Conservation (phyloP, 2,888 invertebrate species). For the Julus scandinavius region DNA sequence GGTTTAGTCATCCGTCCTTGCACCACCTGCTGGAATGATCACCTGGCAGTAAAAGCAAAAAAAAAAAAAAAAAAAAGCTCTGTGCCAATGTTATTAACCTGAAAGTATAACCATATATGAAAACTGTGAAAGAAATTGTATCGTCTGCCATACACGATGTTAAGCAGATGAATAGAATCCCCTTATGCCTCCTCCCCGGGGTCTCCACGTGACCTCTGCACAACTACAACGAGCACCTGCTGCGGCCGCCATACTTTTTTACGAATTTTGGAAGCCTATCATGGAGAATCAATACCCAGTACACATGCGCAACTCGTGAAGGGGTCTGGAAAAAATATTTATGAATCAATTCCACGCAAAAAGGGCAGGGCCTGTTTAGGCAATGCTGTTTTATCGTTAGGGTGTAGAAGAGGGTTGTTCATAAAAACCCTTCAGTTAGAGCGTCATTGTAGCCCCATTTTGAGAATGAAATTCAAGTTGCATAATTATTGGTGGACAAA, state of each 20-base stretch:
- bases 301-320: conserved; percentile 25
- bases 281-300: not conserved
- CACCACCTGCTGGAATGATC: conserved; percentile 24
- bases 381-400: not conserved
- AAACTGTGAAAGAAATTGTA: conserved; percentile 8
- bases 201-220: not conserved
- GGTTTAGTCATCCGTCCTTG: not conserved
- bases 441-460: not conserved
- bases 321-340: conserved; percentile 6
- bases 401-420: conserved; percentile 3
- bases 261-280: conserved; percentile 23
- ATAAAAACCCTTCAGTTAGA: not conserved
- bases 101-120: not conserved
- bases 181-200: not conserved
- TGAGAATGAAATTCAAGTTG: not conserved
- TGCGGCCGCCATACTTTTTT: not conserved
- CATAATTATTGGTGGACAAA: not conserved
- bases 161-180: not conserved
- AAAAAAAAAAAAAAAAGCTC: not conserved
- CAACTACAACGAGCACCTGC: not conserved
- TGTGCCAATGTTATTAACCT: conserved; percentile 6
- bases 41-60: too few relatives aligned
- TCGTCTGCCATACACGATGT: not conserved
- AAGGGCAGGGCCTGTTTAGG: not conserved
- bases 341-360: conserved; percentile 21